Conservation (phyloP, 2,113 vertebrate genomes). For the Pantherophis guttatus region DNA sequence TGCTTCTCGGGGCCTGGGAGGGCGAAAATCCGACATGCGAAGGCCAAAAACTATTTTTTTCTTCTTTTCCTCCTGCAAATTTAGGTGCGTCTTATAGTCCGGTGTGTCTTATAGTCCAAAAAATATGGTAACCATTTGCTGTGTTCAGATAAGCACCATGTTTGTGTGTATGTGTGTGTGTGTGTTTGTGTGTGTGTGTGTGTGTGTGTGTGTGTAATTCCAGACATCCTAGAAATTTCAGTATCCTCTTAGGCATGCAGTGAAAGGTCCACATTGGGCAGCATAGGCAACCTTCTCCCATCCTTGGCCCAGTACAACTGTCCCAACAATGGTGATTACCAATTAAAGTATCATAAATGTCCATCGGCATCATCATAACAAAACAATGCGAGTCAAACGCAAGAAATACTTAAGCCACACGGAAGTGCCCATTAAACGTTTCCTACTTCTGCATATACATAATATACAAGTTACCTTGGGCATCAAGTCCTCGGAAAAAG, state of each 20-base stretch:
- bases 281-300: neutral
- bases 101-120: too few relatives aligned
- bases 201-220: neutral
- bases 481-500: neutral
- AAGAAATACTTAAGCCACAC: neutral
- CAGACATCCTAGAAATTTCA: neutral
- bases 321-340: neutral
- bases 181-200: neutral
- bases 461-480: neutral
- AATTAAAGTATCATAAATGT: neutral
- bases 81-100: too few relatives aligned
- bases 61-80: too few relatives aligned
- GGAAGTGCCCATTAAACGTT: neutral
- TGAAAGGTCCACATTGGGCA: neutral
- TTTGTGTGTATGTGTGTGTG: neutral
- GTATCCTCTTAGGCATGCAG: neutral
- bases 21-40: too few relatives aligned
- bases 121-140: neutral
- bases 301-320: neutral
- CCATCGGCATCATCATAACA: neutral
- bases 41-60: too few relatives aligned
- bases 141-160: neutral
- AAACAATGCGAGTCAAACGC: neutral
- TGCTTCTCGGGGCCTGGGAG: too few relatives aligned
- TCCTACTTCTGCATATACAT: neutral